Conservation (phyloP, 2,888 invertebrate species). For the Neoscelio sp. region DNA sequence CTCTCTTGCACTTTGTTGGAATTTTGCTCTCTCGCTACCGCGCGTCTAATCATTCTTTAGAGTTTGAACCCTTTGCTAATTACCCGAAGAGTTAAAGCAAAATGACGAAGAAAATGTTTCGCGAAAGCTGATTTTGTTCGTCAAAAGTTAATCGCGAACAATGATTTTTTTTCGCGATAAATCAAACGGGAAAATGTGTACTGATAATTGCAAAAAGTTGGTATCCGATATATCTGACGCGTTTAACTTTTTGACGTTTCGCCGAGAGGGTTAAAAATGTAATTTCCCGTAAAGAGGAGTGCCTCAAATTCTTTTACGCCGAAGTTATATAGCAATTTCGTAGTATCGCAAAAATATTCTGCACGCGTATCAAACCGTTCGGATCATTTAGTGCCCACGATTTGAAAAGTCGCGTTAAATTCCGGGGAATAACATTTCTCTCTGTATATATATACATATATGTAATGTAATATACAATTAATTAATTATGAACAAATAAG, state of each 20-base stretch:
- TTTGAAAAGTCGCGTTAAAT: too few species aligned
- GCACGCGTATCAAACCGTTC: neutral
- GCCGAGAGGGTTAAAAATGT: conserved; percentile 47
- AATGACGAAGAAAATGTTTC: conserved; percentile 72
- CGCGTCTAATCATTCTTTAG: conserved; percentile 77
- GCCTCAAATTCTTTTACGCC: neutral
- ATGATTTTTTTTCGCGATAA: conserved; percentile 13
- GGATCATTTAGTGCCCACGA: too few species aligned
- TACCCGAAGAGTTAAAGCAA: conserved; percentile 72
- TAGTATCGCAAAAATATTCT: neutral
- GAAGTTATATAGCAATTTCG: neutral
- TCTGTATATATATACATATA: too few species aligned
- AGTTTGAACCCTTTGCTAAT: conserved; percentile 76
- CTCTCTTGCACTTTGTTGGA: conserved; percentile 69
- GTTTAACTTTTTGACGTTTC: conserved; percentile 45
- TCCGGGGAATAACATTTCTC: conserved; percentile 2
- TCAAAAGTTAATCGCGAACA: conserved; percentile 43
- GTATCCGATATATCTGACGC: conserved; percentile 33
- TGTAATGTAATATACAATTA: too few species aligned
- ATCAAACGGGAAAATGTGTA: conserved; percentile 28
- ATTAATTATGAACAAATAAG: too few species aligned
- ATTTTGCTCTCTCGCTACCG: conserved; percentile 49
- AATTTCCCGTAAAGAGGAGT: conserved; percentile 45
- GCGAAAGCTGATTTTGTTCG: neutral
- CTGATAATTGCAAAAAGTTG: conserved; percentile 31